Conservation (phyloP, 2,888 invertebrate species). For the Hydrotaea cyrtoneurina region DNA sequence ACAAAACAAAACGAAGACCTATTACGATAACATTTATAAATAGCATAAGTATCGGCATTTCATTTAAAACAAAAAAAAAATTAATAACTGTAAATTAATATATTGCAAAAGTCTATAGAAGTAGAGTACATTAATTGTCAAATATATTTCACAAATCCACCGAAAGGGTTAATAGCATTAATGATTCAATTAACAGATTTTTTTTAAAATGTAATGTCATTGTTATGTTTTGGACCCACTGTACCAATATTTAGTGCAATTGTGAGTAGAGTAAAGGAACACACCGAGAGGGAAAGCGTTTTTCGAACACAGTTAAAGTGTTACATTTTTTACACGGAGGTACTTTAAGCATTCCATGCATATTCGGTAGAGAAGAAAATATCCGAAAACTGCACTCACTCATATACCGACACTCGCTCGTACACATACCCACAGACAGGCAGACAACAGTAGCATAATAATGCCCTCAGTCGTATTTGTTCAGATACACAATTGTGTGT, state of each 20-base stretch:
- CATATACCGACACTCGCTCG: not conserved
- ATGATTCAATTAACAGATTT: no score
- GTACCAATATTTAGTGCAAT: not conserved
- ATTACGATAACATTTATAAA: no score
- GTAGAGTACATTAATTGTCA: no score
- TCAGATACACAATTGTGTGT: not conserved
- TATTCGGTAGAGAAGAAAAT: not conserved
- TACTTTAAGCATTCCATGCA: not conserved
- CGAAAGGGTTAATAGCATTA: no score
- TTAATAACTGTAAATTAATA: no score
- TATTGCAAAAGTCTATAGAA: no score
- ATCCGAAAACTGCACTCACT: not conserved
- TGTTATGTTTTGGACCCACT: not conserved
- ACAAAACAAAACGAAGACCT: no score
- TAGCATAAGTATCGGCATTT: no score
- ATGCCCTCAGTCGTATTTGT: not conserved
- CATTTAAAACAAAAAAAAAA: no score
- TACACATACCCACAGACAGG: not conserved
- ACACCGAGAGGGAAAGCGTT: slow-evolving; percentile 22
- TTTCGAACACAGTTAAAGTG: slow-evolving; percentile 4
- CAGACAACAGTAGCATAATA: not conserved
- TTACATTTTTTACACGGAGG: slow-evolving; percentile 17
- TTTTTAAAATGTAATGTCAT: no score
- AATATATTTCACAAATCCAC: no score
- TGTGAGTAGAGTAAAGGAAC: not conserved